A percentile compares a stretch with the other conserved stretches of the same genome.
Conservation (phyloP, 2,113 vertebrate species). For the Mastomys coucha region DNA sequence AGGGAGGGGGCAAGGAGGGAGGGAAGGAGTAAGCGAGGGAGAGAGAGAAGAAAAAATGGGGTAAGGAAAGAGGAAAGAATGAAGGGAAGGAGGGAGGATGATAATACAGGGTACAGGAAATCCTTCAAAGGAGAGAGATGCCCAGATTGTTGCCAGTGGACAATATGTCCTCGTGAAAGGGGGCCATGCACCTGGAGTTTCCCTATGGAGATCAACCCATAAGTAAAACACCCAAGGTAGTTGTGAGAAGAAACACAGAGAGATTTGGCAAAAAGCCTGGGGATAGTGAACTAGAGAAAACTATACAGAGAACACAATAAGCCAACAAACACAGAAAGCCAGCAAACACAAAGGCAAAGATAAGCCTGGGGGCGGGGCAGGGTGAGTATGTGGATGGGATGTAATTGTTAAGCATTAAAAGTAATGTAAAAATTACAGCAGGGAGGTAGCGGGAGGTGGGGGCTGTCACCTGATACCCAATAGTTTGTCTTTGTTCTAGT, state of each 20-base stretch:
- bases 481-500: not conserved
- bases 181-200: not conserved
- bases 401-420: not conserved
- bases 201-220: not conserved
- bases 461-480: not conserved
- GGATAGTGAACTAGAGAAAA: not conserved
- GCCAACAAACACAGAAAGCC: not conserved
- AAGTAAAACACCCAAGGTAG: not conserved
- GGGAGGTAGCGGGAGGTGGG: not conserved
- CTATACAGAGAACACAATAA: not conserved
- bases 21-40: not conserved
- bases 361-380: not conserved
- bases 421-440: constrained; percentile 1
- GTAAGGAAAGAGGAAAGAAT: not conserved
- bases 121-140: not conserved
- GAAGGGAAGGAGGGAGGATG: not conserved
- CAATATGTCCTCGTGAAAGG: not conserved
- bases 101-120: not conserved
- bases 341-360: not conserved
- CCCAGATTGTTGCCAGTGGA: too few species aligned
- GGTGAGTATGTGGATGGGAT: not conserved
- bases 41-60: not conserved
- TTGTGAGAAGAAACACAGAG: not conserved
- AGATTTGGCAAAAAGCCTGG: not conserved
- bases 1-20: not conserved